These are phyloP conservation scores for Quadroppia sp. DNA, from an alignment of 2,888 invertebrate species.

Conservation along the genomic window DNA sequence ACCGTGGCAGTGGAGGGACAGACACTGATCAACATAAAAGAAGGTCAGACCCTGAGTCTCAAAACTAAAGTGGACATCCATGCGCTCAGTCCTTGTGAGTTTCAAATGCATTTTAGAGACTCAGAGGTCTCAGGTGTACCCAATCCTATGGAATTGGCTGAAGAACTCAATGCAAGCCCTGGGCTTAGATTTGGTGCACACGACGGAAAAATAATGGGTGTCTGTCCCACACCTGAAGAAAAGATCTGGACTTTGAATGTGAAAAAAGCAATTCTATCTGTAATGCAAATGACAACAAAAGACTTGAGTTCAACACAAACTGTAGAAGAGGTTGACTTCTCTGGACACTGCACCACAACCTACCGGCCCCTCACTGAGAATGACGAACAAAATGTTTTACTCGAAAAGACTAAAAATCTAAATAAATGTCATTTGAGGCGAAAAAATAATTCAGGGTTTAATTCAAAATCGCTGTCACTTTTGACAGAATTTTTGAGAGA, in stretches of 20 bases:
- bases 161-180: constrained; percentile 65
- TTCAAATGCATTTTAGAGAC: constrained; percentile 50
- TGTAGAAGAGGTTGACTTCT: constrained; percentile 35
- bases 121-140: constrained; percentile 29
- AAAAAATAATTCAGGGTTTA: constrained; percentile 16
- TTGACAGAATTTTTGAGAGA: constrained; percentile 36
- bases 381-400: background rate
- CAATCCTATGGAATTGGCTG: constrained; percentile 48
- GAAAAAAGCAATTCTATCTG: constrained; percentile 80
- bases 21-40: constrained; percentile 21
- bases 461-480: constrained; percentile 14
- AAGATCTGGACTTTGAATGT: constrained; percentile 76
- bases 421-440: constrained; percentile 38
- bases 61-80: constrained; percentile 53
- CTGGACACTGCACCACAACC: constrained; percentile 34
- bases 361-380: constrained; percentile 1
- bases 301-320: background rate
- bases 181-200: constrained; percentile 68
- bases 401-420: constrained; percentile 37
- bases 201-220: constrained; percentile 69
- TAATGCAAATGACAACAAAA: constrained; percentile 67
- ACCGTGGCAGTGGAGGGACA: constrained; percentile 33
- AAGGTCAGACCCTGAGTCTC: constrained; percentile 61
- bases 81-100: constrained; percentile 55
- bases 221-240: constrained; percentile 72